phyloP scores from a whole-genome alignment of 2,113 vertebrate genomes.

The Cnemophilus loriae region DNA sequence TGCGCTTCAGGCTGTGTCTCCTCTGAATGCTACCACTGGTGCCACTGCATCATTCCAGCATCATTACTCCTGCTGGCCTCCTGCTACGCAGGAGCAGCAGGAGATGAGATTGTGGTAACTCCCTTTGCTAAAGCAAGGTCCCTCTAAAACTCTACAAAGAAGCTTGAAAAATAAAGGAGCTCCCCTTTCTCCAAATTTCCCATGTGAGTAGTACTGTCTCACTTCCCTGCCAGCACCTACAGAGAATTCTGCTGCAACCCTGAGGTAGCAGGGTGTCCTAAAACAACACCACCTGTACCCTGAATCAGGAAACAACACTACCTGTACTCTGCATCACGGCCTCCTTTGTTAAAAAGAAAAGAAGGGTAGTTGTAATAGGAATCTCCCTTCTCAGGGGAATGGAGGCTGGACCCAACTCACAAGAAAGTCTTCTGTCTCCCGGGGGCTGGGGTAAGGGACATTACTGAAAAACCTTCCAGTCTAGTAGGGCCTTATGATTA shows the following conservation, averaged over 20 bases:
- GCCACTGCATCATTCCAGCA: accelerated
- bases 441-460: background rate
- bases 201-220: background rate
- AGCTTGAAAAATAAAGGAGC: background rate
- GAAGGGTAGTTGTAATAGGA: background rate
- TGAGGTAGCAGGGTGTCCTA: background rate
- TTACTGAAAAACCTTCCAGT: background rate
- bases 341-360: background rate
- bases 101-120: background rate
- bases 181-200: background rate
- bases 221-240: background rate
- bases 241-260: background rate
- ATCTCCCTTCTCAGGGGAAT: background rate
- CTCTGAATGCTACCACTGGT: background rate
- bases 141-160: background rate
- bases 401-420: background rate
- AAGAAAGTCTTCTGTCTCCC: background rate
- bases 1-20: background rate
- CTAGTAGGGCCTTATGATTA: background rate
- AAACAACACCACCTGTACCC: background rate
- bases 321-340: background rate
- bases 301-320: background rate
- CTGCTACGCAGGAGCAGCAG: background rate
- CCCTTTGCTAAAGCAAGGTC: constrained; percentile 26
- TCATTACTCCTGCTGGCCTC: background rate